Percentiles rank a stretch among this genome's conserved stretches.
Evolutionary conservation across 2,888 invertebrate genomes (phyloP).

Genomic region (Eupithecia subumbrata): DNA sequence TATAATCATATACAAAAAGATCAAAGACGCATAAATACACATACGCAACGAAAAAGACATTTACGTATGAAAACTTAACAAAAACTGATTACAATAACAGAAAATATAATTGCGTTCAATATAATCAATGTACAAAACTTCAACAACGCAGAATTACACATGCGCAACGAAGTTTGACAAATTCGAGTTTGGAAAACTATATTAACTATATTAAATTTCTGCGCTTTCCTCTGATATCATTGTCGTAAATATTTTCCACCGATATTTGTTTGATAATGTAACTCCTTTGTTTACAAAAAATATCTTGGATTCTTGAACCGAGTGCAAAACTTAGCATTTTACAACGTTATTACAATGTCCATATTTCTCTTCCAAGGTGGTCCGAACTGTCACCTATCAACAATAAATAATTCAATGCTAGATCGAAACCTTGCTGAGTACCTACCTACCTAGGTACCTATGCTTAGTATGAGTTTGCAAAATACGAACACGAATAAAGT

Average conservation of each 20-base stretch:
- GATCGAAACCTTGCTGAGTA: no score
- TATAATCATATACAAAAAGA: no score
- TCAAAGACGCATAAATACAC: background rate
- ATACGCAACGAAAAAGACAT: background rate
- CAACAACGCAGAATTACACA: background rate
- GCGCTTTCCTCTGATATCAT: no score
- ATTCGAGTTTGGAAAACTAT: background rate
- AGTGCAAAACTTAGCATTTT: background rate
- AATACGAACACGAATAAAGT: no score
- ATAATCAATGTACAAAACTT: no score
- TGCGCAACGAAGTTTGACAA: background rate
- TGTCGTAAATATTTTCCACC: no score
- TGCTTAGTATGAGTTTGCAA: no score
- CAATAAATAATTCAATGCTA: background rate
- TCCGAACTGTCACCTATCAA: background rate
- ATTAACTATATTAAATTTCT: no score
- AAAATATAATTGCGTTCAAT: no score
- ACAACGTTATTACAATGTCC: background rate
- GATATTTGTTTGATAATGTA: no score
- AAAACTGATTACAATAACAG: no score
- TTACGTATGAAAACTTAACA: background rate
- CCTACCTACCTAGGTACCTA: no score
- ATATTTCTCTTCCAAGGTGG: conserved; percentile 1
- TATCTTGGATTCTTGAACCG: background rate
- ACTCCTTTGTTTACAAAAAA: background rate